These are phyloP conservation scores for Sceloporus tristichus DNA, from an alignment of 2,113 vertebrate genomes.

Conservation along the genomic window DNA sequence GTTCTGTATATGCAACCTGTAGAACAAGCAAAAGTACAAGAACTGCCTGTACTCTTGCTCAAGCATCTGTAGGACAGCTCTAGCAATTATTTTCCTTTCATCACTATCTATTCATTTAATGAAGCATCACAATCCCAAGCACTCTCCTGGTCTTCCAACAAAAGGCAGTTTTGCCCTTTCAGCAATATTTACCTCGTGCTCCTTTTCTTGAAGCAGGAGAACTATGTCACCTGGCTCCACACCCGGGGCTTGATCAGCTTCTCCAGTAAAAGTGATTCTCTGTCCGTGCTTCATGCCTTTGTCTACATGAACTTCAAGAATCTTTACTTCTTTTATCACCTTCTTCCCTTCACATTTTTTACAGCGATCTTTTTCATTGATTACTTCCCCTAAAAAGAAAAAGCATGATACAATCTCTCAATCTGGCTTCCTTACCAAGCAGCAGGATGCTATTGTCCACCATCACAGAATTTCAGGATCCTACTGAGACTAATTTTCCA, in stretches of 20 bases:
- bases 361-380: constrained; percentile 98
- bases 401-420: background rate
- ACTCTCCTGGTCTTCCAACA: too few species aligned
- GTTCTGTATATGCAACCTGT: background rate
- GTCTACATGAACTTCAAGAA: constrained; percentile 98
- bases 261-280: constrained; percentile 96
- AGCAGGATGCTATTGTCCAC: background rate
- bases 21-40: background rate
- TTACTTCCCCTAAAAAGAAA: constrained; percentile 90
- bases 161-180: background rate
- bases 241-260: constrained; percentile 97
- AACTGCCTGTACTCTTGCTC: background rate
- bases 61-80: background rate
- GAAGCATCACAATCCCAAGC: background rate
- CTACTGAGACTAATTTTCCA: background rate
- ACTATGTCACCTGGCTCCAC: constrained; percentile 97
- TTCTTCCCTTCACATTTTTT: constrained; percentile 99
- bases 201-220: constrained; percentile 95
- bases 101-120: background rate
- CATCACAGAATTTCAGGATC: background rate
- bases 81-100: background rate
- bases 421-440: background rate
- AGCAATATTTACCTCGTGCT: constrained; percentile 88
- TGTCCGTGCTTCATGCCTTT: constrained; percentile 99
- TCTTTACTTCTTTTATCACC: constrained; percentile 97